Percentiles rank a stretch among this genome's conserved stretches.
Conservation (phyloP, 2,797 vertebrate genomes). For the Sciurus carolinensis region DNA sequence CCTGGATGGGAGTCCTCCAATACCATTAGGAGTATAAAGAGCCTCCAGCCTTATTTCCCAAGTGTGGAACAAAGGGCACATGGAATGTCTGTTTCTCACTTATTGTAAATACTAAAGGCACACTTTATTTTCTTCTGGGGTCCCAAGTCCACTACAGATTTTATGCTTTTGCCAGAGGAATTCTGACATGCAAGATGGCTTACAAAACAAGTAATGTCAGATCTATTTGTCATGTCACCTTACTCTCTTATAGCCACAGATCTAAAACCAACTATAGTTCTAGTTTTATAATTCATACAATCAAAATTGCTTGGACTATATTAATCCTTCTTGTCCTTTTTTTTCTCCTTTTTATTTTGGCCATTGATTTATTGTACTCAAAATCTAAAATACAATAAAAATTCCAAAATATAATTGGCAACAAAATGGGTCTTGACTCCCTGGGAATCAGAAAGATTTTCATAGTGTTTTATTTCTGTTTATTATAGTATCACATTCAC, state of each 20-base stretch:
- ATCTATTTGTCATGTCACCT: slow-evolving; percentile 46
- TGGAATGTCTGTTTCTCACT: background rate
- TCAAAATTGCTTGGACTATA: background rate
- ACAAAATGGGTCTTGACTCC: background rate
- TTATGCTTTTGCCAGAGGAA: slow-evolving; percentile 14
- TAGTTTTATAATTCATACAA: slow-evolving; percentile 58
- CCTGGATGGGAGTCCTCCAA: background rate
- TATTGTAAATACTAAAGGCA: slow-evolving; percentile 38
- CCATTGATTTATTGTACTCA: slow-evolving; percentile 39
- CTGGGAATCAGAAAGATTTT: background rate
- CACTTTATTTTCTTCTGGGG: slow-evolving; percentile 50
- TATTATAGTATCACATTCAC: background rate
- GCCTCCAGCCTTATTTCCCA: slow-evolving; percentile 54
- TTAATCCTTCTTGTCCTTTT: background rate
- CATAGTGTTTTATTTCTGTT: background rate
- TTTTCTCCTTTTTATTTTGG: background rate
- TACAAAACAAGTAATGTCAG: slow-evolving; percentile 64
- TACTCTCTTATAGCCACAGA: background rate
- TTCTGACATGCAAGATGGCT: slow-evolving; percentile 58
- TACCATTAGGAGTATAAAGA: background rate
- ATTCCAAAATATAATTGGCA: slow-evolving; percentile 3
- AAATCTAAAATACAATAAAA: slow-evolving; percentile 21
- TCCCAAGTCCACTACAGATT: slow-evolving; percentile 45
- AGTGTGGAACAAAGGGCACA: background rate
- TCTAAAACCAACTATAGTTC: slow-evolving; percentile 38